A percentile compares a stretch with the other conserved stretches of the same genome.
Conservation (phyloP, 2,113 vertebrate species). For the Falcunculus frontatus region DNA sequence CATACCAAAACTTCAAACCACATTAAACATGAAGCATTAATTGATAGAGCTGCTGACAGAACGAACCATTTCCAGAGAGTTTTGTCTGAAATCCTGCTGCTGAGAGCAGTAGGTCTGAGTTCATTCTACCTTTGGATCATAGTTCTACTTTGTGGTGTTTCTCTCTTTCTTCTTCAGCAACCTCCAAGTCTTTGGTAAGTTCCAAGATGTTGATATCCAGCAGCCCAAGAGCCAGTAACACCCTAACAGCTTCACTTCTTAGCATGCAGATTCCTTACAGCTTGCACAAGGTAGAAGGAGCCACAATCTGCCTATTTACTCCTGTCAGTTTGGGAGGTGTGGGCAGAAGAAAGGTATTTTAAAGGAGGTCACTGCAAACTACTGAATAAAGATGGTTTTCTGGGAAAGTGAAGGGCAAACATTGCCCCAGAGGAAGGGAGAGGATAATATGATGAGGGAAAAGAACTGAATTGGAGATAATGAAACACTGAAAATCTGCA, state of each 20-base stretch:
- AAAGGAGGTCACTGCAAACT: background rate
- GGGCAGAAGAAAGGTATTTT: background rate
- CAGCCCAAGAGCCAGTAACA: background rate
- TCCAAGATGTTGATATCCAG: background rate
- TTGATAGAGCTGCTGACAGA: background rate
- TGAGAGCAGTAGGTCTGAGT: background rate
- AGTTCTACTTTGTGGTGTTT: background rate
- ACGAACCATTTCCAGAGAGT: background rate
- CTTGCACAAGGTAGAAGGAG: background rate
- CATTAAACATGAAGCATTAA: background rate
- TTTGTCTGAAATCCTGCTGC: background rate
- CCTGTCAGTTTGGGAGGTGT: background rate
- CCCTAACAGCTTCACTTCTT: background rate
- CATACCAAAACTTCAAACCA: background rate
- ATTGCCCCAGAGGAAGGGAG: background rate
- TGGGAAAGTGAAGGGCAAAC: background rate
- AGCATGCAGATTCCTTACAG: rapidly evolving
- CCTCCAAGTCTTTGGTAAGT: background rate
- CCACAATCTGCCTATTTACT: background rate
- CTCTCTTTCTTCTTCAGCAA: background rate
- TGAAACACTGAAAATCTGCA: background rate
- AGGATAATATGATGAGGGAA: background rate
- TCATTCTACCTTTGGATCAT: background rate
- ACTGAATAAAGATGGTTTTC: background rate
- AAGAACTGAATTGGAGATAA: background rate